Percentiles rank a stretch among this genome's conserved stretches.
phyloP scores from a whole-genome alignment of 2,113 vertebrate genomes.

The Delphinapterus leucas region DNA sequence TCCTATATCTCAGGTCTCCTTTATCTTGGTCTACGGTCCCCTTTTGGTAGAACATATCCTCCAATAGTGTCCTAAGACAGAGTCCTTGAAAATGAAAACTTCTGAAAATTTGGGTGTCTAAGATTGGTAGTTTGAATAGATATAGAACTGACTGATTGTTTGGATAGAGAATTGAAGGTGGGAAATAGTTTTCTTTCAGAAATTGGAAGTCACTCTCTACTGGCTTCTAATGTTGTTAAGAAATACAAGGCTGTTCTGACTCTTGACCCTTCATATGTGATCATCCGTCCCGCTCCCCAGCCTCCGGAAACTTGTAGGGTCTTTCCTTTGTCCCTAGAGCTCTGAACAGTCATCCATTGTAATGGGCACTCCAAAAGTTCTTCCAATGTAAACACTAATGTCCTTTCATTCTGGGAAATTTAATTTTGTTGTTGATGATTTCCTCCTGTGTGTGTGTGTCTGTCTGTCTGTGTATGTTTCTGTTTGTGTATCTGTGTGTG shows the following conservation, averaged over 20 bases:
- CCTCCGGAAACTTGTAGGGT: background rate
- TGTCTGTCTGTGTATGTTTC: background rate
- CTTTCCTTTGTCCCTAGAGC: background rate
- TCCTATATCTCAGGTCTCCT: background rate
- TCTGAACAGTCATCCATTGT: background rate
- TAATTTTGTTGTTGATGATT: constrained; percentile 3
- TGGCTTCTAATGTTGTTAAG: background rate
- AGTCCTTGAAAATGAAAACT: background rate
- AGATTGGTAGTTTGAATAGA: background rate
- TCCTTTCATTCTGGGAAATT: background rate
- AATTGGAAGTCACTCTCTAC: background rate
- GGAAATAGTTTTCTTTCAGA: constrained; percentile 18
- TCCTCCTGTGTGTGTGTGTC: background rate
- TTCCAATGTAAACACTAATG: background rate
- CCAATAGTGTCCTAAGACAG: background rate
- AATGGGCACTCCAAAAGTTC: background rate
- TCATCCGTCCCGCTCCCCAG: background rate
- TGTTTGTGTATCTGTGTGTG: background rate
- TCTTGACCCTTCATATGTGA: background rate
- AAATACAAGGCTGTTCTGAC: background rate
- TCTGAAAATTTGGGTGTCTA: background rate
- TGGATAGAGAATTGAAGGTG: background rate
- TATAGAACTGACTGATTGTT: background rate
- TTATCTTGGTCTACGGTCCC: background rate
- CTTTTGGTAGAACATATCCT: background rate